Evolutionary conservation across 2,888 invertebrate species (phyloP).

Genomic region (Fragum whitleyi): DNA sequence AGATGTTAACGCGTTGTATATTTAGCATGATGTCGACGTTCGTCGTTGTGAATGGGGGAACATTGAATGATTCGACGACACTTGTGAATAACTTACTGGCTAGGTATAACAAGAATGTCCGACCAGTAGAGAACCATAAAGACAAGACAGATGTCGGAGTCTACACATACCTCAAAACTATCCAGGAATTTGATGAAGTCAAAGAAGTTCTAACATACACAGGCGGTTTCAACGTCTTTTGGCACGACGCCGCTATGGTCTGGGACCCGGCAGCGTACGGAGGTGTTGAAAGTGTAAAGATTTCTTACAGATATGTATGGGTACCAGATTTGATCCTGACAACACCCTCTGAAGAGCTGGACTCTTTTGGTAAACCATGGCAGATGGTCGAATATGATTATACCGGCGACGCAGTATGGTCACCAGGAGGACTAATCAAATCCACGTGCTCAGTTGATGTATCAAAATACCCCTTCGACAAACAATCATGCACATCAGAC

Average conservation of each 20-base stretch:
- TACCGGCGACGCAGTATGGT: slow-evolving; percentile 14
- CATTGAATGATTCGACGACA: not conserved
- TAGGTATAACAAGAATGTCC: slow-evolving; percentile 13
- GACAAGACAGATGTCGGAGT: slow-evolving; percentile 17
- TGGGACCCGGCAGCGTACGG: slow-evolving; percentile 3
- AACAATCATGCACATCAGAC: slow-evolving; percentile 38
- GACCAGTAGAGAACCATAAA: slow-evolving; percentile 25
- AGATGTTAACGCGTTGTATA: too few species aligned
- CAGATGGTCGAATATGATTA: slow-evolving; percentile 11
- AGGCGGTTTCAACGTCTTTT: not conserved
- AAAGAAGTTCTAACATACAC: slow-evolving; percentile 9
- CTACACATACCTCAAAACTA: not conserved
- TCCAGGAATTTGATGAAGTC: slow-evolving; percentile 31
- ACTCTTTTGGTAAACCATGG: slow-evolving; percentile 25
- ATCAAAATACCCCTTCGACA: slow-evolving; percentile 46
- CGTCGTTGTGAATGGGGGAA: too few species aligned
- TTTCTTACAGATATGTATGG: slow-evolving; percentile 36
- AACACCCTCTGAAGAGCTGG: slow-evolving; percentile 7
- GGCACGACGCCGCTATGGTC: slow-evolving; percentile 10
- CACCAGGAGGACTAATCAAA: slow-evolving; percentile 29
- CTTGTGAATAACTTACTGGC: not conserved
- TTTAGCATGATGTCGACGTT: too few species aligned
- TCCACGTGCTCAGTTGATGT: slow-evolving; percentile 43
- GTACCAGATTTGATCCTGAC: slow-evolving; percentile 43
- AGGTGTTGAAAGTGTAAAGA: not conserved